phyloP scores from a whole-genome alignment of 2,797 vertebrate genomes.

The Chromis chromis region DNA sequence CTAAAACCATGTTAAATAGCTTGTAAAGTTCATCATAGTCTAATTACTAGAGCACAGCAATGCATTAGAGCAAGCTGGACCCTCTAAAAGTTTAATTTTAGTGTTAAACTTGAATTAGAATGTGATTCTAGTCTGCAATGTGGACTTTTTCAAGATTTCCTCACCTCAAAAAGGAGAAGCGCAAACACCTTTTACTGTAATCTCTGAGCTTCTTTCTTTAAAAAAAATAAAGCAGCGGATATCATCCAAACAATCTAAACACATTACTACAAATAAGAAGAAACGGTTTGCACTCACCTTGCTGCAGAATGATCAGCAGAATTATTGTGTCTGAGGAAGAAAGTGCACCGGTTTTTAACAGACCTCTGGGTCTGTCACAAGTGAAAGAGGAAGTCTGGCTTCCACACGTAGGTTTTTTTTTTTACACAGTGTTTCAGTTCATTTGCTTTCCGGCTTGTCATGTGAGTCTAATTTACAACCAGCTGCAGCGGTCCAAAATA shows the following conservation, averaged over 20 bases:
- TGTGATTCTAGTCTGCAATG: neutral
- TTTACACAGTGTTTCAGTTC: neutral
- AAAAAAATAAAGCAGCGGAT: neutral
- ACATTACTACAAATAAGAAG: neutral
- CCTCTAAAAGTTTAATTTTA: neutral
- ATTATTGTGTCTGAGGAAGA: neutral
- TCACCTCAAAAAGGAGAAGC: conserved; percentile 18
- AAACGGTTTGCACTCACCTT: conserved; percentile 46
- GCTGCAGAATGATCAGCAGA: neutral
- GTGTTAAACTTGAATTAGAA: too few relatives aligned
- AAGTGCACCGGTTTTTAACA: neutral
- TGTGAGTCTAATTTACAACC: conserved; percentile 65
- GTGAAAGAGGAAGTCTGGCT: conserved; percentile 60
- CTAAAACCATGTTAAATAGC: neutral
- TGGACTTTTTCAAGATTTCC: neutral
- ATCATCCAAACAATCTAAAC: neutral
- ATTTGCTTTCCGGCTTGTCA: conserved; percentile 47
- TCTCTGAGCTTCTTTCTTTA: conserved; percentile 1
- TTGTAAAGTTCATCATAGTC: neutral
- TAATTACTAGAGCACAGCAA: neutral
- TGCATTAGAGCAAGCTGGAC: neutral
- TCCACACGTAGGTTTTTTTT: conserved; percentile 30
- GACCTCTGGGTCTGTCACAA: neutral
- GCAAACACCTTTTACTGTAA: conserved; percentile 13
- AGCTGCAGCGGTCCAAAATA: conserved; percentile 38